Conservation (phyloP, 2,888 invertebrate species). For the Anarsia innoxiella region DNA sequence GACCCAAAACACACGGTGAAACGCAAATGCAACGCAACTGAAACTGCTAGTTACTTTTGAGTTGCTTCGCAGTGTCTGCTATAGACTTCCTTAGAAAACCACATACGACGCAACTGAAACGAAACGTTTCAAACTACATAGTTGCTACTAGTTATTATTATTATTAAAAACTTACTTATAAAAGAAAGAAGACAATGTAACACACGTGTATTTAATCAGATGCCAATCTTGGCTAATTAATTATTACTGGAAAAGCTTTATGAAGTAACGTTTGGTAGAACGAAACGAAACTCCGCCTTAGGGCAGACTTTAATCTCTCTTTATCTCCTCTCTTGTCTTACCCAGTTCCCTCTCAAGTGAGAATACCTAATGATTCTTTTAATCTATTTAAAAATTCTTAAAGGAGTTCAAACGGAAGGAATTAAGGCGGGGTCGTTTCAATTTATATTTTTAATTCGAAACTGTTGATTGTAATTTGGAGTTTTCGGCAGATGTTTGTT, state of each 20-base stretch:
- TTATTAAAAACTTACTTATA: too few species aligned
- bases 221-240: conserved; percentile 15
- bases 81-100: too few species aligned
- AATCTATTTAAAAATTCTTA: conserved; percentile 66
- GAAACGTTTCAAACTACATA: too few species aligned
- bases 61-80: too few species aligned
- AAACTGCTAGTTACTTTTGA: too few species aligned
- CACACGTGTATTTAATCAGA: background rate
- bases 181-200: too few species aligned
- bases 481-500: conserved; percentile 1
- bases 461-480: conserved; percentile 8
- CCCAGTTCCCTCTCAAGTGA: conserved; percentile 42
- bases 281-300: conserved; percentile 28
- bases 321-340: conserved; percentile 51
- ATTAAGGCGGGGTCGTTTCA: conserved; percentile 29
- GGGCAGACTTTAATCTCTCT: conserved; percentile 57
- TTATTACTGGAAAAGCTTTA: conserved; percentile 15
- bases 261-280: conserved; percentile 18
- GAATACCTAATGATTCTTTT: conserved; percentile 69
- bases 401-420: conserved; percentile 51
- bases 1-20: too few species aligned
- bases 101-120: too few species aligned
- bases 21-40: too few species aligned
- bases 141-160: too few species aligned
- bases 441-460: conserved; percentile 4